Base-by-base conservation (phyloP, 2,888 invertebrate species). In the Linyphia triangularis region DNA sequence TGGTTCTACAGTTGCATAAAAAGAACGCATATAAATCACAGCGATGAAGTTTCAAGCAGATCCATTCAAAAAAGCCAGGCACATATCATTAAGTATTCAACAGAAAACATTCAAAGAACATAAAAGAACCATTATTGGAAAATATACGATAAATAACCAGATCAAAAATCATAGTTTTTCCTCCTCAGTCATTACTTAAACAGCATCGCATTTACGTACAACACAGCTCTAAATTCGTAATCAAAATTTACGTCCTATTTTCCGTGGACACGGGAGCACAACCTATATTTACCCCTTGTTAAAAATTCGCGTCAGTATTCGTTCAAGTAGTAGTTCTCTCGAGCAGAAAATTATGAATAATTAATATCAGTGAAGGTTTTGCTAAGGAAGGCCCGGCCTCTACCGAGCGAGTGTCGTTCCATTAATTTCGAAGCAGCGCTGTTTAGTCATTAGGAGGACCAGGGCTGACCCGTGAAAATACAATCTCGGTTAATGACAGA, bases 321-420 rank as follows among this genome's bases (percentile, higher is more conserved):
- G 22, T 59, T 51, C 73, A n/a, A 57, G 73, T 30, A 61, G 37
- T 16, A 33, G 67, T 26, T 51, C 19, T 43, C 51, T 67, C 78
- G 30, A 65, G 78, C 67, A 61, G 82, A 72, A 82, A 82, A 82
- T 82, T 82, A 82, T 82, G 72, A 82, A 82, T 82, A 82, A 82
- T 82, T 82, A 82, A 72, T 72, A 82, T 72, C 72, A 61, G 7
- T 59, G 82, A 61, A 70, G 82, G 82, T 82, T 82, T 82, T 70
- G 70, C 59, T 33, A 24, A 26, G 40, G 70, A 70, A 57, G 69
- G 37, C 26, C 28, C 33, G 33, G 33, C 67, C 79, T 40, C 63
- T 37, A 37, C 37, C 22, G 37, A 69, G 30, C 37, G 82, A 61
- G 24, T 69, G 72, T 43, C 33, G 63, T 82, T 28, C 72, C 82